phyloP scores from a whole-genome alignment of 2,888 invertebrate species.

The Deroplatys truncata region DNA sequence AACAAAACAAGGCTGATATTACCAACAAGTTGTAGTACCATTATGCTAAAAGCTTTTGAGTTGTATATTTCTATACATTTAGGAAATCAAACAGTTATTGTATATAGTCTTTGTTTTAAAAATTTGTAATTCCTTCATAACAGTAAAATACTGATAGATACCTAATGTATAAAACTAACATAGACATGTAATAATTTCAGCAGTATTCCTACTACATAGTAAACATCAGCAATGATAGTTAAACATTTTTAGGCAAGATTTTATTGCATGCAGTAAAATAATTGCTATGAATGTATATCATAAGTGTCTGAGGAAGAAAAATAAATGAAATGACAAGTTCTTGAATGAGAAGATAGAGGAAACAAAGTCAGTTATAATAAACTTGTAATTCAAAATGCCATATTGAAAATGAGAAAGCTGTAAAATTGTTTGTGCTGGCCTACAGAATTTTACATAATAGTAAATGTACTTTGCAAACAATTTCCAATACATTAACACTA shows the following conservation, averaged over 20 bases:
- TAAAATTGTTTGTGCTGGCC: not conserved
- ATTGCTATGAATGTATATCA: not conserved
- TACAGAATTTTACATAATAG: not conserved
- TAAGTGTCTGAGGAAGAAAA: not conserved
- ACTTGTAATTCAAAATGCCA: not conserved
- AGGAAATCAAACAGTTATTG: not conserved
- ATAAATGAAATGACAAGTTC: not conserved
- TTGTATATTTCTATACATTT: not conserved
- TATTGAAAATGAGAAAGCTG: not conserved
- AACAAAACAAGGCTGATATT: not conserved
- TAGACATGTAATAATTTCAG: not conserved
- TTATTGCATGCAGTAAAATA: not conserved
- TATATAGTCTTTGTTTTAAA: not conserved
- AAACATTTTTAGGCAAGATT: not conserved
- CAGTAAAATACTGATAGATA: not conserved
- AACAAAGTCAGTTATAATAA: not conserved
- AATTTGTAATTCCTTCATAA: not conserved
- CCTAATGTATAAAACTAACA: not conserved
- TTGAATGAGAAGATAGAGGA: not conserved
- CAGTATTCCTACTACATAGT: not conserved
- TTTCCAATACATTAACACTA: not conserved
- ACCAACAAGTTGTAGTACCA: not conserved
- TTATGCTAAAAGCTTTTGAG: not conserved
- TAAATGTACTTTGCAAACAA: not conserved
- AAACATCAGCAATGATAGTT: not conserved